Evolutionary conservation across 2,888 invertebrate species (phyloP), one percentile per base, ranked within the genome.

Genomic region (Fissipunctia ypsillon): DNA sequence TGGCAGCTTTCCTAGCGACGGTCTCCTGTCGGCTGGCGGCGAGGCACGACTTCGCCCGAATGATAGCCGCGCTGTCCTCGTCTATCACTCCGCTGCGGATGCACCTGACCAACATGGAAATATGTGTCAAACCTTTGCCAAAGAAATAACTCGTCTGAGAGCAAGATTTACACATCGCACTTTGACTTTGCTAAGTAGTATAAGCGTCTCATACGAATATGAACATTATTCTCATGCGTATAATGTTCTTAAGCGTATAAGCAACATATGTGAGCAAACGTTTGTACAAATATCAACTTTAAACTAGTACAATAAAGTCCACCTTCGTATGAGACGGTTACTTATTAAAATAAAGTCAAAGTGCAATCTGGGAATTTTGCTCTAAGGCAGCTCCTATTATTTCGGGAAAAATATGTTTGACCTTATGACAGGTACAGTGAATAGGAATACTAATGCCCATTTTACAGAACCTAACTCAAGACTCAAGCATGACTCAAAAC

Each of bases 11-110:
- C 78, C 98, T 97, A 0, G 99, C 98, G 45, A 98, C 97, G 76
- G 98, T 98, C 92, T 99, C 99, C 87, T 98, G 98, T 64, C 98
- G 97, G 7, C 98, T 98, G 96, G 98, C 99, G 1, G 97, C 97
- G 22, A 99, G 96, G 89, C 99, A 99, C 69, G 97, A 97, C 90
- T 96, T 96, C 35, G 96, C 96, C 52, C 96, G 93, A 19, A 96
- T 94, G 80, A 96, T 96, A 2, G 95, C 94, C n/a, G 96, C 94
- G 74, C 96, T 96, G 86, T 96, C 95, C 74, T 95, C 94, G 73
- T 95, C 94, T 64, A 96, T 93, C 56, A 96, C 95, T 16, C 98
- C 97, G 48, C 97, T 97, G 54, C 97, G 96, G 19, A 98, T 96
- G 88, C 98, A 98, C 93, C 97, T 97, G 64, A 57, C 0, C 85